Conservation (phyloP, 2,888 invertebrate genomes). For the Autographa pulchrina region DNA sequence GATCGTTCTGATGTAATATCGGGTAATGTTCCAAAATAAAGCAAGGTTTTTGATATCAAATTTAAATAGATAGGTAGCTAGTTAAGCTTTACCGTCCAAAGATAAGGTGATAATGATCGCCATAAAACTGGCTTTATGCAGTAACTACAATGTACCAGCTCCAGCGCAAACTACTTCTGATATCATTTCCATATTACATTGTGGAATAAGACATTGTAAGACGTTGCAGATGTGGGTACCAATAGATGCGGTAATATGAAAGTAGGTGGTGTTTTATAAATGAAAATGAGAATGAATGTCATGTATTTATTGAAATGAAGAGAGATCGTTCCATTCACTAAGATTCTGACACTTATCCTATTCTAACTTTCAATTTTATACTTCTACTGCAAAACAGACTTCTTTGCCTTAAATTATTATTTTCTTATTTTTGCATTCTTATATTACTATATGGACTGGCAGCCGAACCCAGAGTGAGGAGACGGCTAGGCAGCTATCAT, state of each 20-base stretch:
- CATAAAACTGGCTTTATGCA: constrained; percentile 58
- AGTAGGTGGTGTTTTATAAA: background rate
- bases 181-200: constrained; percentile 68
- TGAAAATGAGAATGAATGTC: too few relatives aligned
- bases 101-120: constrained; percentile 50
- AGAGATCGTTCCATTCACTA: too few relatives aligned
- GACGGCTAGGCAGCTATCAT: too few relatives aligned
- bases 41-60: background rate
- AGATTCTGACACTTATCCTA: background rate
- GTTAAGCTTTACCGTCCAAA: constrained; percentile 23
- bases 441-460: too few relatives aligned
- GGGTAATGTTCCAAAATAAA: too few relatives aligned
- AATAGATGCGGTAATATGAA: constrained; percentile 29
- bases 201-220: constrained; percentile 60
- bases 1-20: too few relatives aligned
- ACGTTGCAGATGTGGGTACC: constrained; percentile 16
- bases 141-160: constrained; percentile 53
- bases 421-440: too few relatives aligned
- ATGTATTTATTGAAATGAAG: background rate
- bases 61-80: constrained; percentile 23
- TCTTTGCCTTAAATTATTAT: too few relatives aligned
- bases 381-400: too few relatives aligned
- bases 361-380: too few relatives aligned
- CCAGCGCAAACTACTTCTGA: constrained; percentile 54
- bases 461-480: too few relatives aligned